These are phyloP conservation scores for Chinchilla lanigera DNA, from an alignment of 2,113 vertebrate species.

Conservation along the genomic window DNA sequence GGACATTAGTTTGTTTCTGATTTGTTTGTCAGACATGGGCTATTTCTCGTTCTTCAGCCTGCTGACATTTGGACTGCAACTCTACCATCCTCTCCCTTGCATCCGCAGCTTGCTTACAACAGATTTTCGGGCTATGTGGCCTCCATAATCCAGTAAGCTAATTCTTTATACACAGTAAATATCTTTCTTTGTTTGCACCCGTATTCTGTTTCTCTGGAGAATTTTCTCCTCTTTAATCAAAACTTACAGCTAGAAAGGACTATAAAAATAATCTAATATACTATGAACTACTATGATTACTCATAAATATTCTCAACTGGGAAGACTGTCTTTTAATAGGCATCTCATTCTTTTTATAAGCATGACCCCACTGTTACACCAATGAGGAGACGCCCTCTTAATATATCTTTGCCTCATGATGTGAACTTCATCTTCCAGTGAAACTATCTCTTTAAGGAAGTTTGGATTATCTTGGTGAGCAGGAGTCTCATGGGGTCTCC, in stretches of 20 bases:
- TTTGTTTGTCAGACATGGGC: not conserved
- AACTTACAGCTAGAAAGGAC: not conserved
- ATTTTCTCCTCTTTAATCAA: not conserved
- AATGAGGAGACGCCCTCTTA: not conserved
- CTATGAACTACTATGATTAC: not conserved
- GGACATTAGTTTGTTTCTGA: not conserved
- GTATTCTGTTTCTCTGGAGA: not conserved
- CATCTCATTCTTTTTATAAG: slow-evolving; percentile 2
- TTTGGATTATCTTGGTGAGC: not conserved
- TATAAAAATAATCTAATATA: not conserved
- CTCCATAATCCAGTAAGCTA: not conserved
- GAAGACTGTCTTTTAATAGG: not conserved
- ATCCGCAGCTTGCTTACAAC: not conserved
- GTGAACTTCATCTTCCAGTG: not conserved
- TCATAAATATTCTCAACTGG: not conserved
- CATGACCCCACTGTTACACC: not conserved
- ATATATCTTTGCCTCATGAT: not conserved
- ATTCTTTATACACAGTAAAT: not conserved
- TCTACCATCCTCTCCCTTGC: not conserved
- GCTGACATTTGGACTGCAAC: not conserved
- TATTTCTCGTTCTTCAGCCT: not conserved
- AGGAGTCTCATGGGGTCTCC: not conserved
- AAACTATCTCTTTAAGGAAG: not conserved
- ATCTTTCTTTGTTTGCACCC: not conserved
- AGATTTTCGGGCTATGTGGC: not conserved